Evolutionary conservation across 2,797 vertebrate species (phyloP), one percentile per base, ranked within the genome.

Genomic region (Clarias pachynema): DNA sequence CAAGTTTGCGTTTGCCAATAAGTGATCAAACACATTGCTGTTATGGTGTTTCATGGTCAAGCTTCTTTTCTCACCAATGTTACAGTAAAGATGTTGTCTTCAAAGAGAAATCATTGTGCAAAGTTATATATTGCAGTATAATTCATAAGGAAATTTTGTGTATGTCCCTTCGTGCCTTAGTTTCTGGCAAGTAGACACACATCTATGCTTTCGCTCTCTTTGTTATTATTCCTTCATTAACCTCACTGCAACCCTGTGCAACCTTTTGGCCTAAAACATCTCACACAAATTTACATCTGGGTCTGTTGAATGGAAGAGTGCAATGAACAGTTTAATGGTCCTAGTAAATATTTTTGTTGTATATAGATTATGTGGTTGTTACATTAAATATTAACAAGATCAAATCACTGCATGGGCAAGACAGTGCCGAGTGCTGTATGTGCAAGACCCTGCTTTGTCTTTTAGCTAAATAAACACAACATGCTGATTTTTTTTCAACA

Each of bases 331-430:
- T 53, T 29, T 49, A 66, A 53, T 81, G 37, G n/a, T 66, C 24
- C 7, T 49, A 26, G 37, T 68, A 56, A 14, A 63, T 24, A 68
- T 34, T 40, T 40, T 34, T 34, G 60, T 31, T 34, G 44, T 57
- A 74, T 26, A 56, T 29, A 12, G 44, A 66, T 80, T 81, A 53
- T 66, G 79, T 81, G 31, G 79, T 29, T 57, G 79, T 85, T 53
- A 66, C 31, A 75, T 81, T 85, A 81, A 85, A 81, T 66, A 81
- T 85, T 29, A 59, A 73, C 34, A 74, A 57, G 69, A 56, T 57
- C 60, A 37, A 24, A 65, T 44, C 65, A 22, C 59, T 74, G 59
- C 59, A 29, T 73, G 56, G 24, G 26, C 24, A 26, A 85, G 74
- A 78, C 29, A 68, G 18, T 20, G 60, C 14, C 0, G 12, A 26